Evolutionary conservation across 1,140 invertebrate genomes (phyloP), one percentile per base, ranked within the genome.

Genomic region (Aphelinus certus): DNA sequence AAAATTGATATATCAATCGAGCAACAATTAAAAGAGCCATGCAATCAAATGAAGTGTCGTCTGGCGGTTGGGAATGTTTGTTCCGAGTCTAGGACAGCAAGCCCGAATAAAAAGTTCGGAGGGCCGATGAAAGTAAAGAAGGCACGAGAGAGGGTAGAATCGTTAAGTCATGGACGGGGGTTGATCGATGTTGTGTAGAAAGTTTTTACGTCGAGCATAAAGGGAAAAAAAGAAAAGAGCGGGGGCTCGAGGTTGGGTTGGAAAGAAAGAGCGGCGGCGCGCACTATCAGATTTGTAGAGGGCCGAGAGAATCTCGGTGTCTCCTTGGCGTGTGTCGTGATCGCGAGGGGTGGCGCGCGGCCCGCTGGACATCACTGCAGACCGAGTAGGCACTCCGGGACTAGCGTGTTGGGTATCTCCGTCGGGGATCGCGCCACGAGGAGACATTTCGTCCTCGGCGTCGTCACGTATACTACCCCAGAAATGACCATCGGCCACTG

Each of bases 391-490:
- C 77, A 57, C 75, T 58, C 79, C 76, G 76, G 77, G 80, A 80
- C 78, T 88, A 82, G 86, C 86, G 86, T 88, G 86, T 86, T 84
- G 84, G 83, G 85, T 87, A 88, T 87, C 86, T 86, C 71, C 72
- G 75, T 48, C 73, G 75, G 82, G 82, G 82, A 88, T 87, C 86
- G 81, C 83, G 57, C 68, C 57, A 51, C 58, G 51, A 79, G 82
- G 86, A 87, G 85, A 87, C 86, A 86, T 87, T 88, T 88, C 83
- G 85, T 83, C 81, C 84, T 77, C 79, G 79, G 65, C 68, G 69
- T 51, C 81, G 76, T 79, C 79, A 78, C 76, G 79, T 79, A 77
- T 65, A 76, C 77, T 26, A 77, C 80, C 78, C 85, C 82, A 82
- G 83, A 88, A 88, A 87, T 87, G 87, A 87, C 87, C 86, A 88